Evolutionary conservation across 2,797 vertebrate genomes (phyloP).

Genomic region (Aotus griseimembra): DNA sequence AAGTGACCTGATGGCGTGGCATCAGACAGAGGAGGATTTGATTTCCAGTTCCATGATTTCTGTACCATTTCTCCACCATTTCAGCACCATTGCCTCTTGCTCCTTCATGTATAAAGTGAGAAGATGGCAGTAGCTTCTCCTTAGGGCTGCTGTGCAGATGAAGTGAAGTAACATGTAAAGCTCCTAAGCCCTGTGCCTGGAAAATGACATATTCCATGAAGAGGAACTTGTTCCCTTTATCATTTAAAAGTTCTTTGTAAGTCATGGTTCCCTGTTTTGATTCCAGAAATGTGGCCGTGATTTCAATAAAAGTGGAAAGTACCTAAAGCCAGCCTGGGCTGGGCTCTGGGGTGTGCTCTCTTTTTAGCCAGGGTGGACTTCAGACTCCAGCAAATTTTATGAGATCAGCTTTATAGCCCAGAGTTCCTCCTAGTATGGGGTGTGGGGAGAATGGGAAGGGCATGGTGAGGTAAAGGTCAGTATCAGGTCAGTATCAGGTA

Average conservation of each 20-base stretch:
- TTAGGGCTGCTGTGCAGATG: not conserved
- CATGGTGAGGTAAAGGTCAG: not conserved
- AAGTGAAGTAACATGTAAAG: not conserved
- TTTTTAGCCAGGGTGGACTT: not conserved
- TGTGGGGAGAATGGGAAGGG: not conserved
- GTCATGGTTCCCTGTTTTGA: not conserved
- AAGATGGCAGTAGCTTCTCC: too few relatives aligned
- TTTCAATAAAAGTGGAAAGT: not conserved
- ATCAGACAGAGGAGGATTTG: not conserved
- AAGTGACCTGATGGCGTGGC: not conserved
- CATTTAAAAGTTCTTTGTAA: not conserved
- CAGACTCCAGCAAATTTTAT: not conserved
- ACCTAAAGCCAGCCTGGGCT: not conserved
- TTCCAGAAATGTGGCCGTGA: not conserved
- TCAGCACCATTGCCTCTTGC: not conserved
- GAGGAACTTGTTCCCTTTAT: not conserved
- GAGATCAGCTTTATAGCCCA: not conserved
- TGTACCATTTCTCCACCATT: not conserved
- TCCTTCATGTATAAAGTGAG: too few relatives aligned
- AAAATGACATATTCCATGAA: not conserved
- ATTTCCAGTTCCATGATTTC: fast-evolving
- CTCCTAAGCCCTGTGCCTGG: not conserved
- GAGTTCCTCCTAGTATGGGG: not conserved
- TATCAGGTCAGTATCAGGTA: not conserved
- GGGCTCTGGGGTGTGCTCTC: not conserved